Evolutionary conservation across 2,113 vertebrate genomes (phyloP), one percentile per base, ranked within the genome.

Genomic region (Indicator maculatus): DNA sequence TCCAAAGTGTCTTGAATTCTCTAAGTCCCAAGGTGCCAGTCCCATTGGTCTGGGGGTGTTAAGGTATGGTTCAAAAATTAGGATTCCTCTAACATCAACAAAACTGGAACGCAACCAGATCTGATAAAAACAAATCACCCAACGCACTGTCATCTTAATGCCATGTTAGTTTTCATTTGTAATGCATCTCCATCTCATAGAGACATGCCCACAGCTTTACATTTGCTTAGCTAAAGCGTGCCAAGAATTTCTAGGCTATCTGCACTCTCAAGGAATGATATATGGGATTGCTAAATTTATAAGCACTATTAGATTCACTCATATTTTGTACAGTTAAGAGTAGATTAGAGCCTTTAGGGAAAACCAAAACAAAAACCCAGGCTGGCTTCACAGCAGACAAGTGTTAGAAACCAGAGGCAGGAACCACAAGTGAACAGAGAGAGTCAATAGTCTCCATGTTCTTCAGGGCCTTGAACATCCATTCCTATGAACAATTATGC

Each of bases 1-100:
- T 98, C 98, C 98, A 99, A 86, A 99, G 97, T 0, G 77, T 98
- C 89, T 98, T 98, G 64, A 99, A 98, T 96, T 99, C 98, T 33
- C 80, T 58, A 8, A 98, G 95, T 28, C 97, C 98, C 31, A 99
- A 91, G 75, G 98, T 98, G 33, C 98, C 98, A 0, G 98, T 98
- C 2, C 98, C 98, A 7, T 97, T 30, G 2, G 55, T 96, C 98
- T 97, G 31, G 11, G 17, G 6, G 33, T 4, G 82, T 96, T 97
- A 97, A 96, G 97, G 93, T 18, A 24, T 60, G 36, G 45, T 83
- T 84, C 63, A 83, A 77, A 88, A 61, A 26, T 77, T 33, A 78
- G 31, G 38, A 88, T 50, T 63, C 18, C 16, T 67, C 61, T 83
- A 66, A 31, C n/a, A 33, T 59, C 70, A 67, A 33, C 15, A 89